Conservation (phyloP, 2,113 vertebrate genomes). For the Marcusenius ussheri region DNA sequence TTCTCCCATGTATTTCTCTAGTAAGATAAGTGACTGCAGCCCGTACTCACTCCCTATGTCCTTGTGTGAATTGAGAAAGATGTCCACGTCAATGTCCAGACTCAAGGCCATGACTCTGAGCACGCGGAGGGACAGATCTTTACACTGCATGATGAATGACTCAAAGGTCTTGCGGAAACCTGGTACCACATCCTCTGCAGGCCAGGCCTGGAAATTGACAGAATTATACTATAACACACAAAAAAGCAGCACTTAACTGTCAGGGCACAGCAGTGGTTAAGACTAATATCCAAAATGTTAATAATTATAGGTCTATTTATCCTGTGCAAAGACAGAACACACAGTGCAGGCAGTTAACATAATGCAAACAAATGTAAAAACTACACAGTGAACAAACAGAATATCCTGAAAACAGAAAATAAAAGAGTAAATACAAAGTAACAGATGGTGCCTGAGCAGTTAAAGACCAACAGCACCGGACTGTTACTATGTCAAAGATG, state of each 20-base stretch:
- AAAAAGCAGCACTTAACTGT: background rate
- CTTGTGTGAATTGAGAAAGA: slow-evolving; percentile 50
- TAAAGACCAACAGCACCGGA: background rate
- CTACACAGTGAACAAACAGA: background rate
- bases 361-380: no score
- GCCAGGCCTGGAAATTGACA: slow-evolving; percentile 49
- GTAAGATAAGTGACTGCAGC: background rate
- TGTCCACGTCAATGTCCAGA: slow-evolving; percentile 38
- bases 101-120: slow-evolving; percentile 20
- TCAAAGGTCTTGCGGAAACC: slow-evolving; percentile 40
- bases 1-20: no score
- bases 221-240: background rate
- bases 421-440: no score
- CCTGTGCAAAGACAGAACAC: background rate
- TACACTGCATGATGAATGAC: slow-evolving; percentile 49
- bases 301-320: background rate
- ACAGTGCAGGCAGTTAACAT: background rate
- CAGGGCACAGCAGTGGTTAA: background rate
- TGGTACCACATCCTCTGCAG: slow-evolving; percentile 21
- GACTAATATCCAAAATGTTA: background rate
- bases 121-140: background rate
- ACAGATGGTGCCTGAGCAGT: no score
- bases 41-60: slow-evolving; percentile 52
- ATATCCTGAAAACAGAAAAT: background rate
- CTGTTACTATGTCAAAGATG: background rate